Base-by-base conservation (phyloP, 2,113 vertebrate genomes). In the Stegostoma tigrinum region DNA sequence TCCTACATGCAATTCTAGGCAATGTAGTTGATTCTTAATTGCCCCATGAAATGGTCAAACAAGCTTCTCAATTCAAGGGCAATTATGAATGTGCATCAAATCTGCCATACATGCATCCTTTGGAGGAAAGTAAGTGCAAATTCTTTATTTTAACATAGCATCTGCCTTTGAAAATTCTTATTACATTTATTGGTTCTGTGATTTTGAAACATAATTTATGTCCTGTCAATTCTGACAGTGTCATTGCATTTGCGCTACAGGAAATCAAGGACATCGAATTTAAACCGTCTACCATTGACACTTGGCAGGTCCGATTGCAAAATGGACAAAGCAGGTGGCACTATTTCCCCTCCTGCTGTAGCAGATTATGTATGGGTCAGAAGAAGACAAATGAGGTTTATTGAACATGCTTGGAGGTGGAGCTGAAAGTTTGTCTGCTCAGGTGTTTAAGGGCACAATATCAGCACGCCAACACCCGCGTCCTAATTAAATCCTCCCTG, bases 401-500 rank as follows among this genome's bases (percentile, higher is more conserved):
- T 48, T 34, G 94, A 68, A 95, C 94, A 95, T 95, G 34, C 5
- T 94, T 94, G 38, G 42, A 94, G 93, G 93, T 94, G 66, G 93
- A 23, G 66, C 64, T 45, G 66, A 68, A 10, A 0, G 21, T 15
- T 30, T 94, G 42, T 2, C 19, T 45, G 38, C 7, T 30, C 94
- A 52, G 45, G 67, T 75, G 45, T 75, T 70, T 19, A 52, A 72
- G 38, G 30, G 42, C 30, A 72, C 68, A 48, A 75, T 5, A 45
- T 3, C 21, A 94, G 42, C 94, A 34, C 5, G 34, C 42, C 23
- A 27, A 48, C 38, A 48, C 14, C 14, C 30, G 42, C 68, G 38
- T n/a, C 64, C 30, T 14, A 90, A 61, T 90, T 55, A 90, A 90
- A 90, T 90, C 66, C 17, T 67, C 90, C 10, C 64, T 94, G 6